Base-by-base conservation (phyloP, 2,888 invertebrate genomes). In the Drosophila subsilvestris region DNA sequence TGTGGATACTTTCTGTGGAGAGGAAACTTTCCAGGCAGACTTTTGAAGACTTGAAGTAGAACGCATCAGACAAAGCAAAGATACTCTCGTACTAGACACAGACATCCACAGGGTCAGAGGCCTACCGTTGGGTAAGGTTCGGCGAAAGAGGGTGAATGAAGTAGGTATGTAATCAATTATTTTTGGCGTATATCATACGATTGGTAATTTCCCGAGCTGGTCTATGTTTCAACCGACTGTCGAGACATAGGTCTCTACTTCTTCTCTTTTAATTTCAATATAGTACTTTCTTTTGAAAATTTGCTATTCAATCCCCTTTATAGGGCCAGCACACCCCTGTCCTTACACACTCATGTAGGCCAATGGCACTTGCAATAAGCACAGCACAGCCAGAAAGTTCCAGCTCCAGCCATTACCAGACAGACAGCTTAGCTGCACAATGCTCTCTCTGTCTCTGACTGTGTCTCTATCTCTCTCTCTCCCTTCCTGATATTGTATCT, bases 21-120 rank as follows among this genome's bases (percentile, higher is more conserved):
- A 58, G 71, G 57, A 72, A 69, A 72, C 67, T 65, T 66, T 74
- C 45, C 58, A 71, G 57, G 75, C 72, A 72, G 72, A 72, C 72
- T 47, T n/a, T n/a, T n/a, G n/a, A n/a, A n/a, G n/a, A 59, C 72
- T 72, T 74, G 54, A 65, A 45, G 54, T 42, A 55, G n/a, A 75
- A 51, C 72, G 51, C 60, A 25, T 32, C 57, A 42, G 49, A 71
- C 65, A 63, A 43, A 43, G 60, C 48, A n/a, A 43, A 53, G 53
- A 69, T 42, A 68, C 54, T 37, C 54, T 37, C 14, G 7, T n/a
- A 53, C 18, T 12, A 22, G 62, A 10, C 68, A 32, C 68, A 66
- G 68, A 66, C 68, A 25, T 68, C 18, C 49, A 49, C 69, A 68
- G 66, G 49, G 48, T 43, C 37, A 37, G 37, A n/a, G 37, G n/a